Base-by-base conservation (phyloP, 1,140 invertebrate species). In the Dreissena rostriformis region DNA sequence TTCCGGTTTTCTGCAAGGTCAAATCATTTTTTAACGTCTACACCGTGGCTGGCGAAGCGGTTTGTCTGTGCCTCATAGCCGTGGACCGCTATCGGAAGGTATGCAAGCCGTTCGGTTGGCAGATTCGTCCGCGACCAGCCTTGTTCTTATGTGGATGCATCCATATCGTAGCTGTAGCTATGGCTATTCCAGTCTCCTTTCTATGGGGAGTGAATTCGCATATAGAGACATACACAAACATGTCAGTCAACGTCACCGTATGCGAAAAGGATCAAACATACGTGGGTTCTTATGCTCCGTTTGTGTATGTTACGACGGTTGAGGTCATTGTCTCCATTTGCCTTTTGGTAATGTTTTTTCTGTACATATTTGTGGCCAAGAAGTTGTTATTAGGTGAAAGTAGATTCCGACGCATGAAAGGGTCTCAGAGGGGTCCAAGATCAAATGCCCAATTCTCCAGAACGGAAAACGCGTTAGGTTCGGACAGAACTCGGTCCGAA, bases 41-140 rank as follows among this genome's bases (percentile, higher is more conserved):
- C 70, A 88, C 86, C 39, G 86, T 86, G 12, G 71, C 85, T 17
- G 79, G 80, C 0, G 87, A 86, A 12, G 87, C 86, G 0, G 22
- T 86, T n/a, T 88, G 83, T 26, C 61, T 90, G 51, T 49, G 88
- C 11, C 73, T 86, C 0, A 86, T 89, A 8, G 87, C 85, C 6
- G 52, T 89, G 6, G 88, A 89, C 71, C 76, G 88, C 22, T 89
- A 89, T 29, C 80, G 78, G 39, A 84, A 86, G 63, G 86, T 90
- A 0, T 89, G 87, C 67, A 74, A 28, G 12, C 89, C 89, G 6
- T 73, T 87, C 4, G 22, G 77, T 1, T 61, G 71, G n/a, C 89
- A 88, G 71, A 86, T 90, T 28, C 74, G 81, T 8, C 39, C 29
- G 12, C 7, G 29, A n/a, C 15, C 8, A 8, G 81, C 81, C 0